Base-by-base conservation (phyloP, 2,113 vertebrate species). In the Numenius arquata region DNA sequence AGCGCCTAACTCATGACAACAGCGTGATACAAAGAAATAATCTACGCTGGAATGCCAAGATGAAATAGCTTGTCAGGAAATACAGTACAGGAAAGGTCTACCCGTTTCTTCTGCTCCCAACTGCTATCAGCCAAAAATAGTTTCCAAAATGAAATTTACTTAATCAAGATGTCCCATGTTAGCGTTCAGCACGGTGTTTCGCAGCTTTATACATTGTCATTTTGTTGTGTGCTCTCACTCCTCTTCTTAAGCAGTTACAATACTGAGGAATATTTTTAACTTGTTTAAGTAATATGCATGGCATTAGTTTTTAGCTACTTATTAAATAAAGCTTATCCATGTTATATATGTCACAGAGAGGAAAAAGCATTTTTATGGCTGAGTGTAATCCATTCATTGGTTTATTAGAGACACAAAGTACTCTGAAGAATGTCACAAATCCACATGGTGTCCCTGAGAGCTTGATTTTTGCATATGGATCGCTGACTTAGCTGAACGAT, bases 401-500 rank as follows among this genome's bases (percentile, higher is more conserved):
- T 98, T 97, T 97, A 94, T 97, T 90, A 96, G 96, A 96, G 88
- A 92, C 89, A 96, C 94, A 95, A 63, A 94, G 95, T 97, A 70
- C 93, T 97, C 96, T 92, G 91, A 97, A 97, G 97, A 97, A 96
- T 98, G 97, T 97, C 97, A 95, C 97, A 97, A 98, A 98, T 97
- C 97, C 93, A 96, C 96, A 96, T 93, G 96, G 96, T 47, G 94
- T 97, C 95, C 97, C 96, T 95, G 92, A 95, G 95, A 76, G 55
- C 94, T 96, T 93, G 97, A 95, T 93, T 97, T 97, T 98, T 97
- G 97, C 96, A 98, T 98, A 97, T 94, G 97, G 97, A 97, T 98
- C 76, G 95, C 97, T 98, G 97, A 98, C 96, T 98, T 97, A 97
- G 94, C 97, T 97, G 98, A 98, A 97, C 77, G 94, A 97, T 95